Base-by-base conservation (phyloP, 2,888 invertebrate genomes). In the Pseudococcus jackbeardsleyi region DNA sequence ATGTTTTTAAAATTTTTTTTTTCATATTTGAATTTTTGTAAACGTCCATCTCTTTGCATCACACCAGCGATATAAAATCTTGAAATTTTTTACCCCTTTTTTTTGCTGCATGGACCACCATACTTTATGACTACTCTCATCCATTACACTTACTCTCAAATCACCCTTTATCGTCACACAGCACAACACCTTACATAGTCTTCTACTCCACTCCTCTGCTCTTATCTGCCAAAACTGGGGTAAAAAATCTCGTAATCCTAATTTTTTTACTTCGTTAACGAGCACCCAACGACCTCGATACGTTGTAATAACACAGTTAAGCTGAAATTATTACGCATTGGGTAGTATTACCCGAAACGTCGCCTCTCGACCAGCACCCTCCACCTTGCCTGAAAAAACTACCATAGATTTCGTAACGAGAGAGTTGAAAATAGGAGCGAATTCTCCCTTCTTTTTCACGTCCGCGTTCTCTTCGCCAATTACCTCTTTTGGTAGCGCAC, bases 241-340 rank as follows among this genome's bases (percentile, higher is more conserved):
- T 12, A 72, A 72, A 72, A 72, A 72, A 72, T 33, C 68, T 59
- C 33, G 26, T 79, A 79, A 79, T 79, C 79, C 79, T 79, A 79
- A 79, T 79, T 79, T 79, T 33, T 79, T 22, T 72, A 72, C 33
- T 72, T 72, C 72, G 72, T 33, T 72, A 72, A 72, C 39, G 39
- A 72, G 79, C 79, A 26, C 42, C 79, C 42, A 42, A 79, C 79
- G 79, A 79, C 42, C 79, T 79, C 79, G 79, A 79, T 79, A 79
- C 42, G 79, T 59, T 79, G 22, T 79, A 87, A 79, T 79, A 87
- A 77, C 79, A 26, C 77, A 48, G 54, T 79, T 87, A 87, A 87
- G 87, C 87, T 77, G 54, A 87, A 87, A 87, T 87, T 87, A 87
- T 87, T 87, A 87, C 87, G 33, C 50, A 77, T 72, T 87, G 87